These are phyloP conservation scores for Hyles euphorbiae DNA, from an alignment of 1,140 invertebrate genomes.

Conservation along the genomic window DNA sequence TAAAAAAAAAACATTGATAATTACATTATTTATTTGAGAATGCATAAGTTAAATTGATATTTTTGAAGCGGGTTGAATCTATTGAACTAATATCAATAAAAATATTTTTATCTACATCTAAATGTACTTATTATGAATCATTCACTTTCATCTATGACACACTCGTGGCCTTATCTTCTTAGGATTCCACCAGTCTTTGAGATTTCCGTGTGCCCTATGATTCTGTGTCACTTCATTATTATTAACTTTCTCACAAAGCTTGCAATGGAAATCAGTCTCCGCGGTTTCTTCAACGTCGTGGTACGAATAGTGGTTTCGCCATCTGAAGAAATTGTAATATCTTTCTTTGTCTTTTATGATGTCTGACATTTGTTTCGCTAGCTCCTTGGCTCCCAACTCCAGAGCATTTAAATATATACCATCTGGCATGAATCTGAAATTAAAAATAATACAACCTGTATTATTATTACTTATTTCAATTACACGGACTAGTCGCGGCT, in stretches of 20 bases:
- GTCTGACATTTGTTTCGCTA: constrained; percentile 25
- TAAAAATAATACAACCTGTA: not conserved
- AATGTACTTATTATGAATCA: no score
- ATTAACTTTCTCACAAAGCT: constrained; percentile 28
- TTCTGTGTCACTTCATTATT: constrained; percentile 21
- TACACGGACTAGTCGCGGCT: not conserved
- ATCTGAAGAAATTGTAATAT: constrained; percentile 30
- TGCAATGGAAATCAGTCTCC: constrained; percentile 29
- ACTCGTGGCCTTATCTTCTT: no score
- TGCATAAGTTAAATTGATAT: no score
- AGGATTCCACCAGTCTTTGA: no score
- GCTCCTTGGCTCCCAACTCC: constrained; percentile 12
- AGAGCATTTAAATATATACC: constrained; percentile 29
- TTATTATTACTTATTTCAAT: not conserved
- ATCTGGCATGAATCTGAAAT: constrained; percentile 34
- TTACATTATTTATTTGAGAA: no score
- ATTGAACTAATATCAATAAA: no score
- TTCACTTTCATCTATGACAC: no score
- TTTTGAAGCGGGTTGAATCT: no score
- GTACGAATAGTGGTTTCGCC: constrained; percentile 32
- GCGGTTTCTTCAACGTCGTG: constrained; percentile 13
- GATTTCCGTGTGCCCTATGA: no score
- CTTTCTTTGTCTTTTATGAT: constrained; percentile 24
- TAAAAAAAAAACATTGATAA: no score
- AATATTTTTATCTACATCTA: no score